Percentiles rank a stretch among this genome's conserved stretches.
Conservation (phyloP, 2,113 vertebrate genomes). For the Geococcyx californianus region DNA sequence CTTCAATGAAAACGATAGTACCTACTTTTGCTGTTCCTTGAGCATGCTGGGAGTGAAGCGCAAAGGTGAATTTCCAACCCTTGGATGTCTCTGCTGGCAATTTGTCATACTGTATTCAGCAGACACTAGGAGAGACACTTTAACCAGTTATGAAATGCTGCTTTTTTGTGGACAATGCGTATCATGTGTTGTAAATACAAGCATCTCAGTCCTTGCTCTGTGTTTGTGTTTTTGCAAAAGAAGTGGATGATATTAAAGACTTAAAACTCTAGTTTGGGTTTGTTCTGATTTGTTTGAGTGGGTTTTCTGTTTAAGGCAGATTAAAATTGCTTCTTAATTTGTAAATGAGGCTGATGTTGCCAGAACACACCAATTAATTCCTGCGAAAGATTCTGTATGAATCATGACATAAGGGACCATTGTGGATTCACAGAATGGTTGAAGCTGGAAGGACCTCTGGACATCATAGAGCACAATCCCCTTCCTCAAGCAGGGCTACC, state of each 20-base stretch:
- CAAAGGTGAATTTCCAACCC: not conserved
- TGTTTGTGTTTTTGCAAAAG: not conserved
- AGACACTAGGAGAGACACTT: not conserved
- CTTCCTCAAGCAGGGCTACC: not conserved
- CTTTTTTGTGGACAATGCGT: not conserved
- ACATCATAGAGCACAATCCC: not conserved
- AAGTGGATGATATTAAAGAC: not conserved
- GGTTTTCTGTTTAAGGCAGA: not conserved
- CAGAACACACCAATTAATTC: constrained; percentile 7
- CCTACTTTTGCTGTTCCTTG: not conserved
- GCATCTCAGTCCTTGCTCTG: not conserved
- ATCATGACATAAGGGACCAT: not conserved
- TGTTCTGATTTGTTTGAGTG: not conserved
- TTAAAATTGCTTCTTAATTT: constrained; percentile 1
- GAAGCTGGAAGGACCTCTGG: not conserved
- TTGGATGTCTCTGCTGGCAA: not conserved
- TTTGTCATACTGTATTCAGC: not conserved
- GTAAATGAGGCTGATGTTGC: not conserved
- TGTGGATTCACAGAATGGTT: not conserved
- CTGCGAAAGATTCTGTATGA: not conserved
- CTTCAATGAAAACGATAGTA: not conserved
- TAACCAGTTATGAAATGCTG: not conserved
- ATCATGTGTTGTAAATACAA: not conserved
- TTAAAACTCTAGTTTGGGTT: not conserved
- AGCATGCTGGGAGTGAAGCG: not conserved